Evolutionary conservation across 1,140 invertebrate genomes (phyloP).

Genomic region (Atta cephalotes): DNA sequence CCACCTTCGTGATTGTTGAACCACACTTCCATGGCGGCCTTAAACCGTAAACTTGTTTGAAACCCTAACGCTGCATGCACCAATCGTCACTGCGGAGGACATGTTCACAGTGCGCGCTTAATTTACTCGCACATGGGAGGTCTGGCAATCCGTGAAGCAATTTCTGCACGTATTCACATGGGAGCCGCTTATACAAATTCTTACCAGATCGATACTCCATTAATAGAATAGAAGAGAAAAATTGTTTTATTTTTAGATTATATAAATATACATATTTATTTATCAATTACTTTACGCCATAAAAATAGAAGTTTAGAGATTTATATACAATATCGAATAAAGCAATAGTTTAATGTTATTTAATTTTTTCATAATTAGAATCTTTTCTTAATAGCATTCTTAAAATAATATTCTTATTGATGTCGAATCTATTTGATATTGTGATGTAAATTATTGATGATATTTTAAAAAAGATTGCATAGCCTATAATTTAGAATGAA

Average conservation of each 20-base stretch:
- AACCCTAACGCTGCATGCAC: slow-evolving; percentile 34
- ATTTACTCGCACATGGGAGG: slow-evolving; percentile 41
- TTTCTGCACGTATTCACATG: slow-evolving; percentile 39
- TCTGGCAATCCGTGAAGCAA: slow-evolving; percentile 54
- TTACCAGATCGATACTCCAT: slow-evolving; percentile 33
- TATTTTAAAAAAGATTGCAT: background rate
- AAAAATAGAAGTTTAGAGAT: background rate
- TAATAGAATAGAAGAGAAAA: background rate
- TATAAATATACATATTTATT: background rate
- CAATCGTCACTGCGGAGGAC: slow-evolving; percentile 55
- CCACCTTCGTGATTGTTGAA: slow-evolving; percentile 71
- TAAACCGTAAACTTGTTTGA: slow-evolving; percentile 56
- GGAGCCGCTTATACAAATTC: slow-evolving; percentile 21
- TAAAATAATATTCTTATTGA: background rate
- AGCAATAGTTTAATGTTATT: background rate
- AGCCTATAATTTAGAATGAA: background rate
- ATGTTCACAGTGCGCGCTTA: slow-evolving; percentile 41
- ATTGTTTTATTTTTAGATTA: slow-evolving; percentile 4
- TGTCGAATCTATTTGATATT: background rate
- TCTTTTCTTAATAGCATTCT: background rate
- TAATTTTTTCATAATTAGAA: background rate
- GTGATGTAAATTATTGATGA: slow-evolving; percentile 10
- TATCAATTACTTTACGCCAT: background rate
- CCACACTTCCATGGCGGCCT: slow-evolving; percentile 50
- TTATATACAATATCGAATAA: background rate